These are phyloP conservation scores for Temnothorax longispinosus DNA, from an alignment of 1,140 invertebrate species.

Conservation along the genomic window DNA sequence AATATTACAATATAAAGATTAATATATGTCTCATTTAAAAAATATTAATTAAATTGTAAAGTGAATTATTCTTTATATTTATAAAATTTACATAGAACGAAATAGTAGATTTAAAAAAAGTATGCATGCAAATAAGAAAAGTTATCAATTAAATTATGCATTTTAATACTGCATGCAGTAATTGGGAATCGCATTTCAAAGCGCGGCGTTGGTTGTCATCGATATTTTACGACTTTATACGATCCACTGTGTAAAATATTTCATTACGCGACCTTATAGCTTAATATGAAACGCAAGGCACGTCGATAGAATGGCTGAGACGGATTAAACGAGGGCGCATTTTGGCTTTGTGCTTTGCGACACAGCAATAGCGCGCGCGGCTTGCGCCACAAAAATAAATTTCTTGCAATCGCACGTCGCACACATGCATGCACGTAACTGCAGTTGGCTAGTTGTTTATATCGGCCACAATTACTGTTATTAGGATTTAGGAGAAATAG, in stretches of 20 bases:
- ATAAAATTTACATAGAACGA: neutral
- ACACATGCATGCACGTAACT: neutral
- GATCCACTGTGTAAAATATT: slow-evolving; percentile 20
- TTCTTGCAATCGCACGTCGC: neutral
- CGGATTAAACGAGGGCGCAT: slow-evolving; percentile 17
- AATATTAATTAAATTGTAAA: neutral
- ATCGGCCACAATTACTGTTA: slow-evolving; percentile 11
- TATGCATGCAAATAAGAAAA: neutral
- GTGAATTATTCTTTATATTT: neutral
- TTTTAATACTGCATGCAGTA: neutral
- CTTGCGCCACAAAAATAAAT: slow-evolving; percentile 39
- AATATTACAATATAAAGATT: too few species aligned
- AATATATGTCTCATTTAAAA: neutral
- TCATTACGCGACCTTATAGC: neutral
- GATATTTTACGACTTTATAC: neutral
- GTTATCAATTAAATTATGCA: neutral
- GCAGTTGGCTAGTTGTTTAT: slow-evolving; percentile 18
- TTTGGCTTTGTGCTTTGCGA: slow-evolving; percentile 27
- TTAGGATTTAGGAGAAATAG: neutral
- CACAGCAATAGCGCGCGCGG: neutral
- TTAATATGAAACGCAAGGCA: slow-evolving; percentile 14
- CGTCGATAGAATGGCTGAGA: neutral
- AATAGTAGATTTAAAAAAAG: neutral
- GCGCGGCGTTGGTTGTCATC: too few species aligned
- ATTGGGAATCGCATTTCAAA: neutral